These are phyloP conservation scores for Sphaerodactylus townsendi DNA, from an alignment of 2,113 vertebrate genomes.

Conservation along the genomic window DNA sequence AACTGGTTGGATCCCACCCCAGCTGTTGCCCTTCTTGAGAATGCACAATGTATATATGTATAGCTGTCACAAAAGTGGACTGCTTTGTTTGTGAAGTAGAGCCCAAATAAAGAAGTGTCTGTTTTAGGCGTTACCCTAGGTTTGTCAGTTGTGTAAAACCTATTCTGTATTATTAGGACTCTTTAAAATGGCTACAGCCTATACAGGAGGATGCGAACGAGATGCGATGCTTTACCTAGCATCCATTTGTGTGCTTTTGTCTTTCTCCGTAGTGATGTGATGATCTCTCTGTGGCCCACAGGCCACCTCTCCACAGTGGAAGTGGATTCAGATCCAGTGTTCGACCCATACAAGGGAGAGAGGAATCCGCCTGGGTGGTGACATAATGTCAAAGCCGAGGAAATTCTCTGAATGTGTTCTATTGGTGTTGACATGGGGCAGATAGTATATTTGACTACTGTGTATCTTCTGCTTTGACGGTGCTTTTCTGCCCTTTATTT, in stretches of 20 bases:
- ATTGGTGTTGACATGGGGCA: slow-evolving; percentile 5
- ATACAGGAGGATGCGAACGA: too few species aligned
- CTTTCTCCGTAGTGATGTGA: not conserved
- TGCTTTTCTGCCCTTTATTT: slow-evolving; percentile 57
- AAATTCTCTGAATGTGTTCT: slow-evolving; percentile 15
- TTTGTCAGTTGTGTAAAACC: not conserved
- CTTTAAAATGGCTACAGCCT: not conserved
- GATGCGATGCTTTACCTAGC: not conserved
- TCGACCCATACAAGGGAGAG: too few species aligned
- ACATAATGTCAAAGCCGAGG: slow-evolving; percentile 30
- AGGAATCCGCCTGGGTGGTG: not conserved
- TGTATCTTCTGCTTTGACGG: slow-evolving; percentile 61
- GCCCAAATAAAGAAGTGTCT: not conserved
- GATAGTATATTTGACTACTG: slow-evolving; percentile 47
- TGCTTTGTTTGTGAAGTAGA: not conserved
- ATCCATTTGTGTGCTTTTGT: not conserved
- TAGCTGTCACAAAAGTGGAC: too few species aligned
- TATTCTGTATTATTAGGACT: rapidly evolving
- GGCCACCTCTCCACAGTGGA: not conserved
- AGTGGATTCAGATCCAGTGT: not conserved
- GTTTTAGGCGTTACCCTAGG: not conserved
- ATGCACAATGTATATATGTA: too few species aligned
- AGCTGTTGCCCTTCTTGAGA: too few species aligned
- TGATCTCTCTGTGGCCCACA: too few species aligned
- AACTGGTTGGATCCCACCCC: too few species aligned